Evolutionary conservation across 2,888 invertebrate genomes (phyloP), one percentile per base, ranked within the genome.

Genomic region (Anorthoa munda): DNA sequence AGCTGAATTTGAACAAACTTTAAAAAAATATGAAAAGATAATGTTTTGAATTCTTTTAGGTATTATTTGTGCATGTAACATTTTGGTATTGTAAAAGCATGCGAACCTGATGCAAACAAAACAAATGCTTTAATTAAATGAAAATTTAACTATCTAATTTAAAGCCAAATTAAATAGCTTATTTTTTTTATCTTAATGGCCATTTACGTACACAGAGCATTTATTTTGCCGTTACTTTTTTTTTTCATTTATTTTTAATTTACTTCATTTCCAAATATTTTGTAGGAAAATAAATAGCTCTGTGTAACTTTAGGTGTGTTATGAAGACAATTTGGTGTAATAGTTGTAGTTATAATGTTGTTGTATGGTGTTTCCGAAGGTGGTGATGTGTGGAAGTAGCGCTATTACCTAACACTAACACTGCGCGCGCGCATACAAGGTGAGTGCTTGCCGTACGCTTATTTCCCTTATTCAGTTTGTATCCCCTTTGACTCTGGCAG

Each of bases 341-440:
- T 39, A 50, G 4, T 56, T 63, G 64, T 63, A 74, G 48, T 61
- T 48, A 68, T 81, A 81, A 79, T 89, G 85, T 87, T 78, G 75
- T 77, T 84, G 81, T 83, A 82, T 92, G 85, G 87, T 92, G 87
- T 94, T 92, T 94, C 91, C 89, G 73, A 95, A 96, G 96, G 95
- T 96, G 96, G 96, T 96, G 96, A 95, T 82, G 81, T 85, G 87
- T 86, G 84, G 90, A 87, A 88, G 93, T 94, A 93, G 92, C 88
- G 93, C 94, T 93, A 93, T 81, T 79, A 82, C 82, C 90, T 95
- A 95, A 95, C 92, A 90, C 88, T 89, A 94, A 95, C 94, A 90
- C 93, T 90, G 87, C 90, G 90, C 87, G 86, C 85, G 88, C 85
- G 86, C 83, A 83, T 77, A 75, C 84, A 84, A 93, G 96, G 96